These are phyloP conservation scores for Rhinopomastus cyanomelas DNA, from an alignment of 2,113 vertebrate genomes.

Conservation along the genomic window DNA sequence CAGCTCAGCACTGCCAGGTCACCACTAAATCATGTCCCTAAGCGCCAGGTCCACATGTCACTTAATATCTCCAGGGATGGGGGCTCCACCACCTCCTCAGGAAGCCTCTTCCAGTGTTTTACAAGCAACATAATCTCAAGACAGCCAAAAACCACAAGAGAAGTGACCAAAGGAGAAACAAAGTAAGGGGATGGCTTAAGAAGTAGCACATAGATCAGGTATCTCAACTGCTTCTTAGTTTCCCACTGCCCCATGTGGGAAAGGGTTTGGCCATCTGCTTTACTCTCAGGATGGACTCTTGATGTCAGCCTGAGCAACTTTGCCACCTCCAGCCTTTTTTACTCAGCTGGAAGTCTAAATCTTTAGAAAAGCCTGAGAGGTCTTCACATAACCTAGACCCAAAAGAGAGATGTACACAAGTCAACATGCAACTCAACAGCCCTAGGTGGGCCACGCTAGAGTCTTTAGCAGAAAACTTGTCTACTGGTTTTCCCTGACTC, in stretches of 20 bases:
- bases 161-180: not conserved
- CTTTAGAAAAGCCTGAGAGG: not conserved
- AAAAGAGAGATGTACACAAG: not conserved
- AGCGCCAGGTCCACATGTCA: no score
- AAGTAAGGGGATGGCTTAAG: not conserved
- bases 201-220: not conserved
- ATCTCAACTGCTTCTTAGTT: not conserved
- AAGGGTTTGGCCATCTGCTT: not conserved
- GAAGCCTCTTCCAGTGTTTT: no score
- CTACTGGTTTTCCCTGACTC: not conserved
- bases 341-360: not conserved
- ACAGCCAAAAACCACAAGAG: not conserved
- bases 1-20: no score
- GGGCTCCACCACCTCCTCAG: no score
- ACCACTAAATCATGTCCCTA: no score
- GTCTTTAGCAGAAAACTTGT: not conserved
- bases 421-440: not conserved
- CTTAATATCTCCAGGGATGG: no score
- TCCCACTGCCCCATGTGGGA: not conserved
- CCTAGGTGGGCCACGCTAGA: fast-evolving
- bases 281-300: not conserved
- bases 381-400: not conserved
- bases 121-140: not conserved
- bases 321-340: not conserved
- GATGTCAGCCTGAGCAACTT: not conserved